phyloP scores from a whole-genome alignment of 2,888 invertebrate species.

The Drosophila mettleri region DNA sequence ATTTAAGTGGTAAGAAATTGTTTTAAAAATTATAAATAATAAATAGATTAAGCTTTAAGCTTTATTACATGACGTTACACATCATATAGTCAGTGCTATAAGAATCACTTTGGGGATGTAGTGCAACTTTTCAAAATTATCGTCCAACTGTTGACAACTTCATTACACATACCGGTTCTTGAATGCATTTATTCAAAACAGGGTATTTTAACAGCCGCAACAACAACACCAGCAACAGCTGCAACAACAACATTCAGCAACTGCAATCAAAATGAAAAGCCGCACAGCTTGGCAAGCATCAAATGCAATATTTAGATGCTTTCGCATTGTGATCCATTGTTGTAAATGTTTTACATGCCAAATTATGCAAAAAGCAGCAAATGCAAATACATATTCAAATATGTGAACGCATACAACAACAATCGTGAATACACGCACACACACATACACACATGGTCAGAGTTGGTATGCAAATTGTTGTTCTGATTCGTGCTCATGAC shows the following conservation, averaged over 20 bases:
- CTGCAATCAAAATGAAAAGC: constrained; percentile 78
- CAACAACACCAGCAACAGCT: constrained; percentile 14
- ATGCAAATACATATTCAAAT: constrained; percentile 77
- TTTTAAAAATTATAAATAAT: too few species aligned
- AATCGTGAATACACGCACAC: constrained; percentile 12
- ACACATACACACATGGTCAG: constrained; percentile 6
- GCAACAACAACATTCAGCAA: constrained; percentile 18
- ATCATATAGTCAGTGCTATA: too few species aligned
- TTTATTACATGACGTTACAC: too few species aligned
- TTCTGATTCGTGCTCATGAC: constrained; percentile 20
- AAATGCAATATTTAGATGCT: constrained; percentile 75
- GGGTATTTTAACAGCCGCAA: constrained; percentile 20
- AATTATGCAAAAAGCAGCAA: constrained; percentile 78
- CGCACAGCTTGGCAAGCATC: constrained; percentile 65
- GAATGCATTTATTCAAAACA: not conserved
- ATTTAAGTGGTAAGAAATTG: too few species aligned
- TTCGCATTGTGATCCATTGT: constrained; percentile 59
- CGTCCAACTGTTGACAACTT: too few species aligned
- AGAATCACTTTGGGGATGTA: too few species aligned
- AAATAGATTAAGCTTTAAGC: too few species aligned
- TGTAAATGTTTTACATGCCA: constrained; percentile 80
- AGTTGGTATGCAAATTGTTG: constrained; percentile 42
- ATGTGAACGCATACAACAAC: constrained; percentile 34
- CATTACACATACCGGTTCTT: not conserved
- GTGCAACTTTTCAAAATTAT: too few species aligned